A percentile compares a stretch with the other conserved stretches of the same genome.
These are phyloP conservation scores for Eretmocerus hayati DNA, from an alignment of 2,888 invertebrate genomes.

Conservation along the genomic window DNA sequence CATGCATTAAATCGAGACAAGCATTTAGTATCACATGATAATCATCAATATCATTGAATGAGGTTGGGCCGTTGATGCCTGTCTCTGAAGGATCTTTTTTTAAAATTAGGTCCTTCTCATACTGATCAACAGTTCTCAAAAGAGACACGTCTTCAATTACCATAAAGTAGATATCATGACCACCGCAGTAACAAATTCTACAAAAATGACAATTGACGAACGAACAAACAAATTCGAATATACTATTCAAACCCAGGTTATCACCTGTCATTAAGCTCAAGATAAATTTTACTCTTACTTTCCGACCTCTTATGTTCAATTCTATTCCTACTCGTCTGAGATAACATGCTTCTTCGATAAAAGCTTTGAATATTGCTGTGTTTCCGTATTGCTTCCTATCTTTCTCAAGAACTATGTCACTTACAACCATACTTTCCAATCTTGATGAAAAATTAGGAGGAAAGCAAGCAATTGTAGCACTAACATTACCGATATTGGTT, in stretches of 20 bases:
- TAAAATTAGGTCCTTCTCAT: neutral
- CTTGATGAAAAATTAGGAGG: neutral
- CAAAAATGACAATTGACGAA: constrained; percentile 1
- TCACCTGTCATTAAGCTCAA: neutral
- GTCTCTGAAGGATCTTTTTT: neutral
- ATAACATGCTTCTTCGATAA: neutral
- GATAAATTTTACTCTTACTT: neutral
- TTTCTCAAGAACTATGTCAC: neutral
- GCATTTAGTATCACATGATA: neutral
- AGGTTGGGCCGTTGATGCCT: neutral
- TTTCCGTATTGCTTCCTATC: neutral
- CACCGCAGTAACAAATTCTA: constrained; percentile 1
- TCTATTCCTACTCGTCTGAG: neutral
- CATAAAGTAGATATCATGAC: neutral
- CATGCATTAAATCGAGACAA: neutral
- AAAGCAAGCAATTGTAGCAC: neutral
- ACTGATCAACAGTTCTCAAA: neutral
- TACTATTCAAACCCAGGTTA: neutral
- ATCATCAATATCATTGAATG: neutral
- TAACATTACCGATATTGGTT: neutral
- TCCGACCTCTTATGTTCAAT: neutral
- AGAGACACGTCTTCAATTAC: neutral
- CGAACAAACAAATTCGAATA: neutral
- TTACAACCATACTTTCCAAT: neutral
- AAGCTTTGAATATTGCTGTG: neutral